Conservation (phyloP, 2,888 invertebrate genomes). For the Protodeltote pygarga region DNA sequence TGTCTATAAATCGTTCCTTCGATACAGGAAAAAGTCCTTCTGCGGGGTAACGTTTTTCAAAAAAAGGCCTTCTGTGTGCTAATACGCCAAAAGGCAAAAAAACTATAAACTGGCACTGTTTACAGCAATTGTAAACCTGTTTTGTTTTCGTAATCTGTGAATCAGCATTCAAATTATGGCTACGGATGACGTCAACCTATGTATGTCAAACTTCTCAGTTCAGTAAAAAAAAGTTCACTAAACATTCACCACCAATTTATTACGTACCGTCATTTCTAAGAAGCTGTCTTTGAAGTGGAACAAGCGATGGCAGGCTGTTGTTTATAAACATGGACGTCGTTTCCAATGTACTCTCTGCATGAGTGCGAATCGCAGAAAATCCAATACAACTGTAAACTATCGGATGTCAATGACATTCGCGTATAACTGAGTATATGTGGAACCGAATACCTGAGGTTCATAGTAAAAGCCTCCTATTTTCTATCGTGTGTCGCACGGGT, state of each 20-base stretch:
- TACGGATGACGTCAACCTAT: no score
- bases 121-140: no score
- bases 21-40: no score
- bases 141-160: conserved; percentile 5
- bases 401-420: conserved; percentile 59
- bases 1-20: no score
- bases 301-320: conserved; percentile 60
- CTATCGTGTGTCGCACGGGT: background rate
- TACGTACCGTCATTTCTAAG: conserved; percentile 49
- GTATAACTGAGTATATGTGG: conserved; percentile 19
- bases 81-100: no score
- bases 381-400: conserved; percentile 45
- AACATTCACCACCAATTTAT: conserved; percentile 14
- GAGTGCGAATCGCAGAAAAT: conserved; percentile 56
- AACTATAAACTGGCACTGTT: no score
- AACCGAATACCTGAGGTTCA: conserved; percentile 24
- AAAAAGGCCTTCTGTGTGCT: no score
- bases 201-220: background rate
- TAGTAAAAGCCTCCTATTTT: conserved; percentile 16
- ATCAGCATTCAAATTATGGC: no score
- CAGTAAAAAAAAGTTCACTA: conserved; percentile 14
- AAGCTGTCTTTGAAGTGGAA: conserved; percentile 57
- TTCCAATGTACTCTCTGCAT: conserved; percentile 34
- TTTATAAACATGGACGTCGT: conserved; percentile 65
- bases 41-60: no score